Evolutionary conservation across 2,888 invertebrate genomes (phyloP).

Genomic region (Anagyrus pseudococci): DNA sequence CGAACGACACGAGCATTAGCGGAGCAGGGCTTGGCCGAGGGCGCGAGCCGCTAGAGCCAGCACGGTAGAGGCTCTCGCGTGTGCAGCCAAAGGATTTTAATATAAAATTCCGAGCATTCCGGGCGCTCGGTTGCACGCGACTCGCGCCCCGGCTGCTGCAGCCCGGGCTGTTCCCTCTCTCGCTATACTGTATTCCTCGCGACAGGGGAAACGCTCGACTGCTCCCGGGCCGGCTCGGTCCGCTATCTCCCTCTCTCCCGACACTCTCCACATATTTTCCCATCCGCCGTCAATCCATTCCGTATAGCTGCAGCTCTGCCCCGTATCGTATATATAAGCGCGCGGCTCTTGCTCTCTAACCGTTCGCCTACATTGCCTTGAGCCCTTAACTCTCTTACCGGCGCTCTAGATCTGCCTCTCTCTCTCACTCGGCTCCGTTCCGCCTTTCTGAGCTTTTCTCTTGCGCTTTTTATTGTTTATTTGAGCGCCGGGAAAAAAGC

Average conservation of each 20-base stretch:
- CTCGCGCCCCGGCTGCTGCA: slow-evolving; percentile 7
- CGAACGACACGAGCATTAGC: slow-evolving; percentile 10
- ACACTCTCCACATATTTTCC: slow-evolving; percentile 21
- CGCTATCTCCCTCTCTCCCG: too few species aligned
- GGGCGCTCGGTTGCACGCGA: slow-evolving; percentile 42
- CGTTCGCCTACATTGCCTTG: too few species aligned
- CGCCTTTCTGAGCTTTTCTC: not conserved
- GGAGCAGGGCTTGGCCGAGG: not conserved
- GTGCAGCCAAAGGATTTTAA: slow-evolving; percentile 49
- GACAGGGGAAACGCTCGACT: slow-evolving; percentile 19
- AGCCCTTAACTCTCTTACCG: not conserved
- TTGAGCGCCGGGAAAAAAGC: slow-evolving; percentile 3
- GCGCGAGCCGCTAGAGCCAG: not conserved
- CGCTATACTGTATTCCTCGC: not conserved
- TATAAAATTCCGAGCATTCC: slow-evolving; percentile 53
- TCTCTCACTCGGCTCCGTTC: not conserved
- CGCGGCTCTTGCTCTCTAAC: too few species aligned
- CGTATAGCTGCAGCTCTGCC: not conserved
- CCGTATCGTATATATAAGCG: slow-evolving; percentile 19
- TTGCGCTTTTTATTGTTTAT: slow-evolving; percentile 16
- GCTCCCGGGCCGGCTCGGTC: too few species aligned
- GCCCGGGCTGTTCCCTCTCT: not conserved
- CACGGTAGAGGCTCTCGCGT: not conserved
- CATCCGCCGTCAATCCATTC: slow-evolving; percentile 17
- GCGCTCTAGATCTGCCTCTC: not conserved